Base-by-base conservation (phyloP, 2,113 vertebrate genomes). In the Chaetorhynchus papuensis region DNA sequence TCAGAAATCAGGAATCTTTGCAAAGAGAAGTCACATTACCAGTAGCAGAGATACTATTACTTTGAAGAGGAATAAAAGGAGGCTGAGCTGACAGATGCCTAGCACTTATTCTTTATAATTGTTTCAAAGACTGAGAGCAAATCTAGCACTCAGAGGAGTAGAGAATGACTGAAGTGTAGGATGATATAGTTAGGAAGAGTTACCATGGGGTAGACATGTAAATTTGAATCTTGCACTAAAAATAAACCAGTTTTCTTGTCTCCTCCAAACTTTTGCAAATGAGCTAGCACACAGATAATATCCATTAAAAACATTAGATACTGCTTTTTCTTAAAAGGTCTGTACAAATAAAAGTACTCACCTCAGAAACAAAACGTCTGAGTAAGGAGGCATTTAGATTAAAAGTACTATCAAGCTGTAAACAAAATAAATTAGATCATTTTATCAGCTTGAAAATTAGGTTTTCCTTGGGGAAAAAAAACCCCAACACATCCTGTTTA, bases 371-470 rank as follows among this genome's bases (percentile, higher is more conserved):
- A 71, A 97, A 39, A 16, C 19, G 59, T 87, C 96, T 95, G 68
- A 97, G 9, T 20, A 94, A 59, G 79, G 69, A 39, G 3, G 83
- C 93, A 24, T 94, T 97, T 92, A 93, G 82, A 76, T 90, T 66
- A 59, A 96, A 93, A 68, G 94, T 57, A 54, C 68, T 79, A 80
- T 95, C 95, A 95, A 97, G 90, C 97, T 98, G 91, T 81, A 96
- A 97, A 91, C 33, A 19, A 76, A 94, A 92, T 26, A 61, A 82
- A 91, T 90, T 6, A 80, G 45, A 66, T 60, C 24, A 75, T 69
- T 78, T 27, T 27, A 76, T 57, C 35, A 69, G n/a, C 21, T 65
- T 87, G 57, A 70, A 94, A 82, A 87, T 33, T 2, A 79, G 11
- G 4, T 41, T 88, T 90, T 70, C 35, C 23, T 69, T 68, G 56